These are phyloP conservation scores for Neomicropteryx cornuta DNA, from an alignment of 1,140 invertebrate species.

Conservation along the genomic window DNA sequence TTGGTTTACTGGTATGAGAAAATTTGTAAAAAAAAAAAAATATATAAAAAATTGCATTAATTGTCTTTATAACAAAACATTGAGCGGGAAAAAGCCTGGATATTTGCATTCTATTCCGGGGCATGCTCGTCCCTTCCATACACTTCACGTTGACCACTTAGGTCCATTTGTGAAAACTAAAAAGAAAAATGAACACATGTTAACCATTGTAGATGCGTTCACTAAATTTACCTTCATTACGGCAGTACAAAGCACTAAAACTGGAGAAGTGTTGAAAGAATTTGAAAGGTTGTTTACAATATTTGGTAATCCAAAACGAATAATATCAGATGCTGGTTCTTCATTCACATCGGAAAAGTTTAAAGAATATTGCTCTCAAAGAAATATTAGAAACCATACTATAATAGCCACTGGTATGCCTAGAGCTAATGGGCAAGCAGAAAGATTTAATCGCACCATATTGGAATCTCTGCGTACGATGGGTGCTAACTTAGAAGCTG, in stretches of 20 bases:
- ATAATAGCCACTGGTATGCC: background rate
- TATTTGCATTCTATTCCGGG: conserved; percentile 16
- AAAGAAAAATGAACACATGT: conserved; percentile 22
- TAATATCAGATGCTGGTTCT: conserved; percentile 7
- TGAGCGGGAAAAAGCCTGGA: conserved; percentile 13
- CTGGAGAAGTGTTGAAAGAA: conserved; percentile 1
- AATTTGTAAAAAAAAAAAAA: conserved; percentile 15
- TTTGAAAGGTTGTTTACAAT: conserved; percentile 4
- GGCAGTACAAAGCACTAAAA: conserved; percentile 3
- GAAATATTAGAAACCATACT: conserved; percentile 5
- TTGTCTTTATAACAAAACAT: conserved; percentile 18
- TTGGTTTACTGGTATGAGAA: conserved; percentile 12
- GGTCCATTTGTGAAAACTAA: conserved; percentile 19
- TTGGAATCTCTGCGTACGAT: no score
- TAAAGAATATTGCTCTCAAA: conserved; percentile 6
- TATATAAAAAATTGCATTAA: conserved; percentile 20
- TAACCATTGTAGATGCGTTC: conserved; percentile 24
- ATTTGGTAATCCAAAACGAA: conserved; percentile 3
- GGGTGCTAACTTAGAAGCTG: no score
- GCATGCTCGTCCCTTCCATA: conserved; percentile 16
- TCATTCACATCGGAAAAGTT: conserved; percentile 5
- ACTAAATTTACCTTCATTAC: conserved; percentile 17
- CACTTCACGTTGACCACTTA: conserved; percentile 19
- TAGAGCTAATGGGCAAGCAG: background rate
- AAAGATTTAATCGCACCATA: no score